Base-by-base conservation (phyloP, 1,140 invertebrate species). In the Berghia stephanieae region DNA sequence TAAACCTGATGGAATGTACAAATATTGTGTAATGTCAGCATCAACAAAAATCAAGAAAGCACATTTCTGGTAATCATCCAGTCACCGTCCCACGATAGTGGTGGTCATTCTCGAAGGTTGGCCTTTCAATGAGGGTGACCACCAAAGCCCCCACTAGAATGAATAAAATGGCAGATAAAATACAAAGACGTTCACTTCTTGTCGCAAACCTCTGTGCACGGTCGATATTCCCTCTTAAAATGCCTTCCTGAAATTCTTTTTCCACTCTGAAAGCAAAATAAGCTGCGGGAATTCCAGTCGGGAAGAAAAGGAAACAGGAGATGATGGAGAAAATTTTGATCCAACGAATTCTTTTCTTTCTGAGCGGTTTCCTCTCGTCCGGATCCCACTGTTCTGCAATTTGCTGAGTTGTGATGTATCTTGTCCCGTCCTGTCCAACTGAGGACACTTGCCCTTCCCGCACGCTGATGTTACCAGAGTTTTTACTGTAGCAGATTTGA, bases 191-290 rank as follows among this genome's bases (percentile, higher is more conserved):
- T 44, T 85, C 80, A 18, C 74, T 77, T 8, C 83, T 72, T 49
- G 80, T 84, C 6, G 79, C 80, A 31, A 77, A 78, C 63, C 82
- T 86, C 49, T 75, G 72, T 24, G 85, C 85, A 6, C 74, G n/a
- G 77, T 85, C 83, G 24, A 86, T 76, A 52, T 85, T 77, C 5
- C 83, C 83, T 31, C 79, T 75, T 52, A 81, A 34, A 16, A 86
- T 78, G 13, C 85, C 85, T 10, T 74, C 80, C 49, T 83, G 67
- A 73, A 85, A 86, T 68, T 80, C 83, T n/a, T 79, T 78, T 68
- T 82, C 78, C 24, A 78, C 74, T 55, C 82, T 81, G 24, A 78
- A 79, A 2, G 85, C 83, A 69, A 79, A 85, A 57, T 80, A 80
- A 24, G 78, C 63, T 0, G 85, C 85, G 0, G 78, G 79, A 10